These are phyloP conservation scores for Danio choprae DNA, from an alignment of 2,797 vertebrate species.

Conservation along the genomic window DNA sequence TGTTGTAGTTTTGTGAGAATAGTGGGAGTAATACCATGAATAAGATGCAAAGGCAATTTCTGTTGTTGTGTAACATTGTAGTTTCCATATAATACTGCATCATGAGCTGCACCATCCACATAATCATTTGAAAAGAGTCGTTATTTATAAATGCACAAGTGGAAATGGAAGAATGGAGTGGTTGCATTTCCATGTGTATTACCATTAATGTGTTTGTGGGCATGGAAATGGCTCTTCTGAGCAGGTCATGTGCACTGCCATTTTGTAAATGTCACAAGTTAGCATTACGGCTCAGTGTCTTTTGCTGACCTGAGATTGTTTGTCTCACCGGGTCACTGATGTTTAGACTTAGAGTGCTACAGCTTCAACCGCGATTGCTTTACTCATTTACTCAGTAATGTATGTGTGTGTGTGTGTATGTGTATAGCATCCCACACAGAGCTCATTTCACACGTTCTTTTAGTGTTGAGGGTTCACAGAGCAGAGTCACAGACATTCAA, in stretches of 20 bases:
- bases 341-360: constrained; percentile 30
- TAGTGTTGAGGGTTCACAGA: constrained; percentile 1
- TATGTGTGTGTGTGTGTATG: constrained; percentile 9
- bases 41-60: not conserved
- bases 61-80: not conserved
- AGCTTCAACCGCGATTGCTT: constrained; percentile 13
- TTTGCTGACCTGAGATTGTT: constrained; percentile 30
- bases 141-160: not conserved
- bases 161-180: not conserved
- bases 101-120: not conserved
- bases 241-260: constrained; percentile 13
- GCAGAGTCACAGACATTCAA: constrained; percentile 6
- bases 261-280: constrained; percentile 37
- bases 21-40: not conserved
- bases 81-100: not conserved
- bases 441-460: constrained; percentile 20
- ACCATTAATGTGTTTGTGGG: not conserved
- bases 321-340: constrained; percentile 20
- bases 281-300: constrained; percentile 32
- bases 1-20: not conserved
- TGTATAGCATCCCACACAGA: not conserved
- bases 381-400: constrained; percentile 35
- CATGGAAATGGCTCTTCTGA: not conserved
- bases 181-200: not conserved
- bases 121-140: not conserved